phyloP scores from a whole-genome alignment of 2,113 vertebrate genomes.

The Sander vitreus region DNA sequence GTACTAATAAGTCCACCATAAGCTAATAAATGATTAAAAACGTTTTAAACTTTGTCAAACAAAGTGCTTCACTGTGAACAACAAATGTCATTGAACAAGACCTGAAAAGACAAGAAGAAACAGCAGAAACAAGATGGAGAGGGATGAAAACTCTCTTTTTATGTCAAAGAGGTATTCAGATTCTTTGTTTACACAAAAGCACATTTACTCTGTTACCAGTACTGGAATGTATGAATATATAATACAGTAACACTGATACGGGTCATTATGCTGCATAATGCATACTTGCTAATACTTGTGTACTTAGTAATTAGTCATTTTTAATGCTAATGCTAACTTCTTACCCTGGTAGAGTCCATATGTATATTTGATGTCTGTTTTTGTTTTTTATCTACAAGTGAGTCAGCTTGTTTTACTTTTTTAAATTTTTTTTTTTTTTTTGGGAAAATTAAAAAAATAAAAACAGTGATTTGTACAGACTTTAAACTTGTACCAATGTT shows the following conservation, averaged over 20 bases:
- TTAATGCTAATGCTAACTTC: not conserved
- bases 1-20: not conserved
- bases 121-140: constrained; percentile 1
- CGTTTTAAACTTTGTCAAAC: not conserved
- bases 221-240: not conserved
- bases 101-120: not conserved
- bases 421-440: too few relatives aligned
- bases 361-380: too few relatives aligned
- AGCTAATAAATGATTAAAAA: not conserved
- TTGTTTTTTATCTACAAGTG: too few relatives aligned
- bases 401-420: too few relatives aligned
- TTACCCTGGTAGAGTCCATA: too few relatives aligned
- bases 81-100: not conserved
- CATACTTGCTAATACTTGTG: not conserved
- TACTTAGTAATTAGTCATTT: not conserved
- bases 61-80: not conserved
- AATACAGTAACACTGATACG: too few relatives aligned
- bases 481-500: too few relatives aligned
- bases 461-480: too few relatives aligned
- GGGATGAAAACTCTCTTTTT: not conserved
- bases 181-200: not conserved
- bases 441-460: too few relatives aligned
- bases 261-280: not conserved
- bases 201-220: not conserved
- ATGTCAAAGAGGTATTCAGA: not conserved